phyloP scores from a whole-genome alignment of 1,140 invertebrate genomes.

The Micrasema longulum region DNA sequence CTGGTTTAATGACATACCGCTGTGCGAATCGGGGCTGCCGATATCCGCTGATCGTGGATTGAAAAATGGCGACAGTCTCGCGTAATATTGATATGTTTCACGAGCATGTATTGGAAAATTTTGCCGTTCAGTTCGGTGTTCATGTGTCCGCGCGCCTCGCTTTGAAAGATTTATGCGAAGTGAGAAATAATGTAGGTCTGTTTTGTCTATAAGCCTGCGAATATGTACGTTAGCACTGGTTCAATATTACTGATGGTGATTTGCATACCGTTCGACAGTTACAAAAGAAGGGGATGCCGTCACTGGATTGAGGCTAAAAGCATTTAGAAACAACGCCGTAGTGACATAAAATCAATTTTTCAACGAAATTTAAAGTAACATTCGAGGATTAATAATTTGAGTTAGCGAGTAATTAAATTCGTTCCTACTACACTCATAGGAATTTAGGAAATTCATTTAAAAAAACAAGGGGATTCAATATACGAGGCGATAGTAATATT shows the following conservation, averaged over 20 bases:
- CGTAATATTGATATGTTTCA: slow-evolving; percentile 6
- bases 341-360: slow-evolving; percentile 21
- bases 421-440: no score
- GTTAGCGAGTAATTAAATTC: no score
- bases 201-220: not conserved
- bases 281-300: not conserved
- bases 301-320: slow-evolving; percentile 13
- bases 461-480: no score
- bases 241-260: slow-evolving; percentile 24
- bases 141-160: slow-evolving; percentile 13
- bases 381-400: no score
- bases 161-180: slow-evolving; percentile 20
- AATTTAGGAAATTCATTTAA: no score
- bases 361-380: not conserved
- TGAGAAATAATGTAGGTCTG: slow-evolving; percentile 10
- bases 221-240: not conserved
- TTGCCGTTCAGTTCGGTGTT: not conserved
- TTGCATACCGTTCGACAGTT: slow-evolving; percentile 27
- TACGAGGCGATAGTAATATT: no score
- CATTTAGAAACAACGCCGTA: not conserved
- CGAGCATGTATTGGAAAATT: slow-evolving; percentile 17
- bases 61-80: not conserved
- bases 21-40: not conserved
- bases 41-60: not conserved
- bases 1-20: no score